Base-by-base conservation (phyloP, 2,888 invertebrate genomes). In the Tolmerus cingulatus region DNA sequence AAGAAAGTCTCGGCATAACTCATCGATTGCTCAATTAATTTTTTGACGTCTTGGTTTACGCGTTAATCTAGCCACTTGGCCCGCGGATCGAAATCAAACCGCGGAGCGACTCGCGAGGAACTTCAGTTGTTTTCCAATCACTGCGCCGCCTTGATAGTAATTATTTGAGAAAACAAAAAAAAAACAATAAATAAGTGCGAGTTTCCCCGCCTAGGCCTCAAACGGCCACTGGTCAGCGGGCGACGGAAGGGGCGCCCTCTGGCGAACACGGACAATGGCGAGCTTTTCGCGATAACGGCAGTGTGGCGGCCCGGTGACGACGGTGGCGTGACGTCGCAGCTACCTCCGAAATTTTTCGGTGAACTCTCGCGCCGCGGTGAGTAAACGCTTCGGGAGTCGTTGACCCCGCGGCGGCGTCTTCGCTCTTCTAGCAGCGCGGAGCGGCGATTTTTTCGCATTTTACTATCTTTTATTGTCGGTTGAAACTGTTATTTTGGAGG, bases 401-500 rank as follows among this genome's bases (percentile, higher is more conserved):
- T 40, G 82, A 66, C 37, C 66, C 37, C 19, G 66, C 1, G 9
- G 19, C n/a, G 27, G 2, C 23, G 57, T 85, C 85, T 74, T 51
- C 23, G 43, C 84, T 84, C 43, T 84, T 85, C 74, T 74, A 66
- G 51, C 51, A 51, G 37, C 19, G 74, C 23, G n/a, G 57, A 37
- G 66, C n/a, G 57, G 34, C 37, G 19, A 57, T 46, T 74, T 85
- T 74, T 74, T 85, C 74, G 74, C 46, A 74, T 43, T 74, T 84
- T 40, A 74, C 84, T 85, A 85, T 74, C 85, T 85, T 82, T 74
- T 85, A 74, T 85, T 85, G 46, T 74, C n/a, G 27, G 46, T 46
- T 74, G 51, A 85, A 85, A 85, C 85, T 85, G 85, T 85, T 85
- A 85, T 85, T 85, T 85, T 46, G 74, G 74, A 43, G 30, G 66